phyloP scores from a whole-genome alignment of 2,113 vertebrate genomes.

The Xyrauchen texanus region DNA sequence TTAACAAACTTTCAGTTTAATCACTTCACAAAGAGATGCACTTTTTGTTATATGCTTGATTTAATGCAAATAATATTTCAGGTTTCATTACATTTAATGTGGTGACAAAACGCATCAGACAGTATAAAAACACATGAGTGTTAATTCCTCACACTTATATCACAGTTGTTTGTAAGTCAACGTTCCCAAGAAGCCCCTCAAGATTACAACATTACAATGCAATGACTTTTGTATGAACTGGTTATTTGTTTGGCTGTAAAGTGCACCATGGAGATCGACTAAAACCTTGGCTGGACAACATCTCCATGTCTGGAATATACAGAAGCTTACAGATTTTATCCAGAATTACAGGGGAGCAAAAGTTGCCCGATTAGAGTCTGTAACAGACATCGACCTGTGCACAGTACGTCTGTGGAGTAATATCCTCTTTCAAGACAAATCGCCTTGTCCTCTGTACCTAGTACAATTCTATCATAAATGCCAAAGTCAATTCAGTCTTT shows the following conservation, averaged over 20 bases:
- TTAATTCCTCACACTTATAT: no score
- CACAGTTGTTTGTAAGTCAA: no score
- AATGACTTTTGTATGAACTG: no score
- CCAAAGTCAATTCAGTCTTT: conserved; percentile 18
- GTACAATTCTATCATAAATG: conserved; percentile 48
- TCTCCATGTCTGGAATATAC: conserved; percentile 2
- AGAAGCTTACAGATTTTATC: conserved; percentile 27
- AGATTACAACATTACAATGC: no score
- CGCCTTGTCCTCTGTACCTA: conserved; percentile 16
- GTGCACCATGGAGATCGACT: not conserved
- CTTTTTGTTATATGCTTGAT: no score
- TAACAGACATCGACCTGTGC: conserved; percentile 1
- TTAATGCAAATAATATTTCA: no score
- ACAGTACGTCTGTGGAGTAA: conserved; percentile 31
- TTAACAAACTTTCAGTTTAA: no score
- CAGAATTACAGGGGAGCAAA: conserved; percentile 17
- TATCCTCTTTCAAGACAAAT: conserved; percentile 52
- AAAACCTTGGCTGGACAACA: not conserved
- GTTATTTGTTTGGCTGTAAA: conserved; percentile 7
- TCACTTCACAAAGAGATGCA: no score
- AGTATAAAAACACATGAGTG: no score
- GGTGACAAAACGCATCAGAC: no score
- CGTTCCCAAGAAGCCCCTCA: no score
- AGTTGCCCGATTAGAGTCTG: conserved; percentile 7
- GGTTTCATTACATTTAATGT: no score